Evolutionary conservation across 2,113 vertebrate species (phyloP).

Genomic region (Pomatorhinus ruficollis): DNA sequence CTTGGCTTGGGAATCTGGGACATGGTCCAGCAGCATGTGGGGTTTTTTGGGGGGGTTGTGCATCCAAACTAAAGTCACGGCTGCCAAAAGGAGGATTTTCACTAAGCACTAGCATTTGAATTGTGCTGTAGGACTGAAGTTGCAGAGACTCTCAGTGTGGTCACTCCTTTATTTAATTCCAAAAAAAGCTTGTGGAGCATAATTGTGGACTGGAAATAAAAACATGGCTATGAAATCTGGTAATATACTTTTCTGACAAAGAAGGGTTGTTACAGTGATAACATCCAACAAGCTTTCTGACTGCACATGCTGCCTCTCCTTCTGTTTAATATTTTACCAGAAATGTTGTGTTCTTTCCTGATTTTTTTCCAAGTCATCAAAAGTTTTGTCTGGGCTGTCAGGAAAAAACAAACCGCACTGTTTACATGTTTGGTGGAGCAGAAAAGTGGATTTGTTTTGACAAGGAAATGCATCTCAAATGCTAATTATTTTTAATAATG

Average conservation of each 20-base stretch:
- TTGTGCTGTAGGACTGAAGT: not conserved
- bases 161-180: not conserved
- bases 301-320: not conserved
- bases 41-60: not conserved
- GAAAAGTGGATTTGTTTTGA: not conserved
- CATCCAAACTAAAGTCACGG: not conserved
- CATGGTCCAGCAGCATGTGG: not conserved
- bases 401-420: not conserved
- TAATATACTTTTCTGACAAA: not conserved
- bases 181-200: not conserved
- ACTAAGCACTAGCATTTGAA: not conserved
- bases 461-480: not conserved
- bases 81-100: not conserved
- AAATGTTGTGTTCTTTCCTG: not conserved
- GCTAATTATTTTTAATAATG: not conserved
- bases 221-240: not conserved
- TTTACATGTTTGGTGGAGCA: not conserved
- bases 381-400: not conserved
- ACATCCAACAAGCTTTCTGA: not conserved
- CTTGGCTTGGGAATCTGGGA: not conserved
- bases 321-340: conserved; percentile 1
- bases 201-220: not conserved
- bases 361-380: not conserved
- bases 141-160: not conserved
- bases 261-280: not conserved